phyloP scores from a whole-genome alignment of 1,140 invertebrate species.

The Cylas formicarius region DNA sequence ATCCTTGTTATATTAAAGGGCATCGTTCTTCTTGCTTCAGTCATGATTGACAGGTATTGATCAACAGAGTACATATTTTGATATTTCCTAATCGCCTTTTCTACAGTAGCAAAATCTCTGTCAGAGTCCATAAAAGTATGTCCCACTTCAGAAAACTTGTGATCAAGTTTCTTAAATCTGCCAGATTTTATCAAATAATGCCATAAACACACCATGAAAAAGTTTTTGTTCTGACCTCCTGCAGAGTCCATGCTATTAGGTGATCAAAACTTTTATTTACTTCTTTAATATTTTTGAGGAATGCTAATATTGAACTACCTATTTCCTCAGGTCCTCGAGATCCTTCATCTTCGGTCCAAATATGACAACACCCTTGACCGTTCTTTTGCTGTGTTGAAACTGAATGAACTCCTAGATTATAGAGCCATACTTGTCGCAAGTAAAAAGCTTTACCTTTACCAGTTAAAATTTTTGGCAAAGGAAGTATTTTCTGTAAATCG shows the following conservation, averaged over 20 bases:
- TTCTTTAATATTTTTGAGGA: conserved; percentile 7
- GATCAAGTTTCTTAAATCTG: conserved; percentile 17
- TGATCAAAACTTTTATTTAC: not conserved
- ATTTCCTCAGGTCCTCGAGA: conserved; percentile 1
- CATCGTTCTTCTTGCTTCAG: conserved; percentile 10
- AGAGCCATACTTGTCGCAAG: conserved; percentile 4
- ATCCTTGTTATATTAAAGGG: conserved; percentile 12
- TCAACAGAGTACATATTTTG: conserved; percentile 19
- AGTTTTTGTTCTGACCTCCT: conserved; percentile 17
- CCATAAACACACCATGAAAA: conserved; percentile 20
- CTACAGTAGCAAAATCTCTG: conserved; percentile 25
- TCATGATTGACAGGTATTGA: conserved; percentile 20
- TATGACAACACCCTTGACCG: not conserved
- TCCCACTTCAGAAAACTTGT: conserved; percentile 25
- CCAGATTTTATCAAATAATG: conserved; percentile 13
- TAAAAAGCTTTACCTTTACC: conserved; percentile 5
- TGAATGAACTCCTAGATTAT: conserved; percentile 9
- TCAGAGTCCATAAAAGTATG: conserved; percentile 18
- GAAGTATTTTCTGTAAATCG: conserved; percentile 7
- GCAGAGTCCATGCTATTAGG: conserved; percentile 9
- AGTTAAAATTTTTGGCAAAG: conserved; percentile 9
- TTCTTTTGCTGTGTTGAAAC: conserved; percentile 1
- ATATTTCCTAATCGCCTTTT: conserved; percentile 18
- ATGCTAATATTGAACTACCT: conserved; percentile 2
- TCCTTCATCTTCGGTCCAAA: conserved; percentile 3